Percentiles rank a stretch among this genome's conserved stretches.
phyloP scores from a whole-genome alignment of 1,140 invertebrate species.

The Drosophila simulans region DNA sequence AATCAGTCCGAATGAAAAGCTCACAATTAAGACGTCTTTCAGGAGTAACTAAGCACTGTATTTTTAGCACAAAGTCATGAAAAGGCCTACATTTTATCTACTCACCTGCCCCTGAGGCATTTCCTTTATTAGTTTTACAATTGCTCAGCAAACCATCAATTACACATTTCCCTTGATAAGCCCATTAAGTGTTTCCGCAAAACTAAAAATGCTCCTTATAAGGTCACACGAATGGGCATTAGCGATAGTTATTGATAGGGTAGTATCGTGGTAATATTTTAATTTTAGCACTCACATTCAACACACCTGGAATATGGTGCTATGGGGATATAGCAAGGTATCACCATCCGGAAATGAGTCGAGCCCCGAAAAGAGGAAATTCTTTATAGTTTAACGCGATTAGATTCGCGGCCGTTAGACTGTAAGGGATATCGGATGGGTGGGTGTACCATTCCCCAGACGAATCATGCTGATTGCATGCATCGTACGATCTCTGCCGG shows the following conservation, averaged over 20 bases:
- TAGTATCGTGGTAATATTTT: slow-evolving; percentile 13
- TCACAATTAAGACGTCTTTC: not conserved
- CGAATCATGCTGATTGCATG: slow-evolving; percentile 50
- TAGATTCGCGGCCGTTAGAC: slow-evolving; percentile 10
- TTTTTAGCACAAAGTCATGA: not conserved
- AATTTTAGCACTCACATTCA: slow-evolving; percentile 29
- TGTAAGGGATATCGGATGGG: slow-evolving; percentile 2
- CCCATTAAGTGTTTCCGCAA: slow-evolving; percentile 11
- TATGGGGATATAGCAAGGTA: not conserved
- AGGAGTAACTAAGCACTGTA: not conserved
- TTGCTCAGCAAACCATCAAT: not conserved
- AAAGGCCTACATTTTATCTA: too few relatives aligned
- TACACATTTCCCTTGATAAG: slow-evolving; percentile 10
- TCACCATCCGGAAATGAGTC: slow-evolving; percentile 66
- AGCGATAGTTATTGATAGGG: slow-evolving; percentile 10
- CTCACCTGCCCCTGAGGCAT: not conserved
- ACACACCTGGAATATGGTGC: not conserved
- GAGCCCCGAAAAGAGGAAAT: slow-evolving; percentile 57
- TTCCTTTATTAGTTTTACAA: not conserved
- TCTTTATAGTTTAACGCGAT: slow-evolving; percentile 23
- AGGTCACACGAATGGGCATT: slow-evolving; percentile 2
- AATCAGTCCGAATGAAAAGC: slow-evolving; percentile 16
- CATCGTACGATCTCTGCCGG: slow-evolving; percentile 65
- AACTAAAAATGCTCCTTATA: slow-evolving; percentile 11
- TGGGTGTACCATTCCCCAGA: slow-evolving; percentile 12